Evolutionary conservation across 1,140 invertebrate species (phyloP).

Genomic region (Colletes latitarsis): DNA sequence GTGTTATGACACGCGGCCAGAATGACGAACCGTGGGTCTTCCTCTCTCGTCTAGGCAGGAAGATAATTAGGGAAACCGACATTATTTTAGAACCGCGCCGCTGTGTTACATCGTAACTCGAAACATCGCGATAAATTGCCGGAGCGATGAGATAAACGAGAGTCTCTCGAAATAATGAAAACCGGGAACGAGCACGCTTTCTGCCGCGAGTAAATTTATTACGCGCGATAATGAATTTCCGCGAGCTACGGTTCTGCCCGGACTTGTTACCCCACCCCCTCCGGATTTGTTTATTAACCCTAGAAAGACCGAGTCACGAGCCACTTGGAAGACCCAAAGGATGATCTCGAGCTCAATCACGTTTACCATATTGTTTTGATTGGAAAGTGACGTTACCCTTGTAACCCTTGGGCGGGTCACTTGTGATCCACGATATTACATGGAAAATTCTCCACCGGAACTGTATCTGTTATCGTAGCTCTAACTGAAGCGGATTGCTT

Average conservation of each 20-base stretch:
- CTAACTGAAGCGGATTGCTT: no score
- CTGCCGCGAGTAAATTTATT: constrained; percentile 31
- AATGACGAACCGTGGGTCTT: not conserved
- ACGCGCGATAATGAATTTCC: constrained; percentile 40
- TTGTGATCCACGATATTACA: no score
- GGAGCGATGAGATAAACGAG: constrained; percentile 31
- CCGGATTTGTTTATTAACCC: not conserved
- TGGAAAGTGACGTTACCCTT: no score
- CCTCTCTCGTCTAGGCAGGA: not conserved
- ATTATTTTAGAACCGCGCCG: constrained; percentile 33
- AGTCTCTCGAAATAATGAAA: constrained; percentile 37
- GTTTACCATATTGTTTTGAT: no score
- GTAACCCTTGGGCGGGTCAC: no score
- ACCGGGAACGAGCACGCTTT: not conserved
- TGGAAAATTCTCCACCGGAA: no score
- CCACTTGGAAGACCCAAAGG: no score
- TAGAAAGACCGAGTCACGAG: no score
- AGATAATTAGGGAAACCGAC: constrained; percentile 37
- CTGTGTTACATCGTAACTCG: constrained; percentile 8
- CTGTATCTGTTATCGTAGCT: no score
- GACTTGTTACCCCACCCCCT: not conserved
- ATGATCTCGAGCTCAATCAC: no score
- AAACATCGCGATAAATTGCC: constrained; percentile 45
- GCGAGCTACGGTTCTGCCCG: not conserved
- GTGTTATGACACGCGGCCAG: not conserved